These are phyloP conservation scores for Ceyx cyanopectus DNA, from an alignment of 2,113 vertebrate species.

Conservation along the genomic window DNA sequence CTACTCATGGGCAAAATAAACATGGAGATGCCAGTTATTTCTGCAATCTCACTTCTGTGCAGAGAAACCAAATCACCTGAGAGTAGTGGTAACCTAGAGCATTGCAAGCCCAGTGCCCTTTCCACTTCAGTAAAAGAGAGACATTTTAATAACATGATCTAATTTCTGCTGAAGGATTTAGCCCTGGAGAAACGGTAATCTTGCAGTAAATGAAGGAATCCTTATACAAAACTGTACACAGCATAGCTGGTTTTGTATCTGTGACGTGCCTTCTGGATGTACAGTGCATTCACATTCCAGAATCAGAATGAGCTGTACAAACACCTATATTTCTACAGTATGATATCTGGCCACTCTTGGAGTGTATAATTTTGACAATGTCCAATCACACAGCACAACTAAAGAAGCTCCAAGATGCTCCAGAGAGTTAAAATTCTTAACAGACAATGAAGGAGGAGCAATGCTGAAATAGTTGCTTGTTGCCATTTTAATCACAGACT, in stretches of 20 bases:
- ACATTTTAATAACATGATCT: background rate
- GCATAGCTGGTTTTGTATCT: background rate
- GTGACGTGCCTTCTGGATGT: background rate
- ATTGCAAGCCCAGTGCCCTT: background rate
- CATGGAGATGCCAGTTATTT: background rate
- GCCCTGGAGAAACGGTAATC: background rate
- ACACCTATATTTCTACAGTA: background rate
- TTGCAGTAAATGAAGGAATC: background rate
- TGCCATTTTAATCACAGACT: background rate
- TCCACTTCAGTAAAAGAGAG: background rate
- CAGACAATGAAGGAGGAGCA: background rate
- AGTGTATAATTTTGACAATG: background rate
- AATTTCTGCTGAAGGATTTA: conserved; percentile 23
- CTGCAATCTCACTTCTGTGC: background rate
- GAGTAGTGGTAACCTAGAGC: background rate
- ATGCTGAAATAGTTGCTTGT: background rate
- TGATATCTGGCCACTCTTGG: background rate
- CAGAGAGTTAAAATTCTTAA: background rate
- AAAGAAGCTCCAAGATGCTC: background rate
- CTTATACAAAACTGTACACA: background rate
- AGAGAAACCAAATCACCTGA: background rate
- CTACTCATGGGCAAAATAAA: background rate
- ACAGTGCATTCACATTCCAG: background rate
- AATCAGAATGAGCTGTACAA: background rate
- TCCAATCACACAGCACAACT: background rate